Percentiles rank a stretch among this genome's conserved stretches.
These are phyloP conservation scores for Drosophila kohkoa DNA, from an alignment of 1,140 invertebrate genomes.

Conservation along the genomic window DNA sequence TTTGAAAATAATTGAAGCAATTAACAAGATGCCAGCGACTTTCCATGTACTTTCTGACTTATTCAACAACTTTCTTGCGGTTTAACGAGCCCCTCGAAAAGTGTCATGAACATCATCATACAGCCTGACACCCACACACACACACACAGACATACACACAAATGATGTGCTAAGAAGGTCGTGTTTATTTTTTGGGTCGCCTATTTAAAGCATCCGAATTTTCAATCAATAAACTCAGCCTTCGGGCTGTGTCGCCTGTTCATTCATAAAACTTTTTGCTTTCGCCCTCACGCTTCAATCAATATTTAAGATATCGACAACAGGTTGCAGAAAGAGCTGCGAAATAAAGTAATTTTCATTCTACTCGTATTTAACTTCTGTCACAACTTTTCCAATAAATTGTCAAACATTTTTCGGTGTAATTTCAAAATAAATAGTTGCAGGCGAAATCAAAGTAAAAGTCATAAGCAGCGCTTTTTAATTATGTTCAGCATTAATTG, in stretches of 20 bases:
- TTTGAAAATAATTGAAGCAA: conserved; percentile 25
- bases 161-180: not conserved
- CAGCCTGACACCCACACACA: not conserved
- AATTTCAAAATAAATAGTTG: not conserved
- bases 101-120: conserved; percentile 23
- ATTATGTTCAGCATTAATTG: conserved; percentile 39
- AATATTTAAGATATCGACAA: conserved; percentile 34
- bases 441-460: conserved; percentile 18
- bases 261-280: conserved; percentile 46
- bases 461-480: conserved; percentile 2
- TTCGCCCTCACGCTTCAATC: conserved; percentile 36
- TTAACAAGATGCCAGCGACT: conserved; percentile 24
- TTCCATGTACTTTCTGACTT: conserved; percentile 24
- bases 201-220: conserved; percentile 43
- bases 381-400: not conserved
- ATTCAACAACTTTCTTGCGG: not conserved
- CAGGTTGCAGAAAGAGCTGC: conserved; percentile 17
- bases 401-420: conserved; percentile 2
- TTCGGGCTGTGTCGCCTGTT: conserved; percentile 29
- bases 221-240: conserved; percentile 47
- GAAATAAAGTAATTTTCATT: not conserved
- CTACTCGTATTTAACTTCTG: not conserved
- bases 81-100: conserved; percentile 20
- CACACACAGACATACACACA: conserved; percentile 1
- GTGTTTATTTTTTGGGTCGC: conserved; percentile 21